phyloP scores from a whole-genome alignment of 2,113 vertebrate genomes.

The Chinchilla lanigera region DNA sequence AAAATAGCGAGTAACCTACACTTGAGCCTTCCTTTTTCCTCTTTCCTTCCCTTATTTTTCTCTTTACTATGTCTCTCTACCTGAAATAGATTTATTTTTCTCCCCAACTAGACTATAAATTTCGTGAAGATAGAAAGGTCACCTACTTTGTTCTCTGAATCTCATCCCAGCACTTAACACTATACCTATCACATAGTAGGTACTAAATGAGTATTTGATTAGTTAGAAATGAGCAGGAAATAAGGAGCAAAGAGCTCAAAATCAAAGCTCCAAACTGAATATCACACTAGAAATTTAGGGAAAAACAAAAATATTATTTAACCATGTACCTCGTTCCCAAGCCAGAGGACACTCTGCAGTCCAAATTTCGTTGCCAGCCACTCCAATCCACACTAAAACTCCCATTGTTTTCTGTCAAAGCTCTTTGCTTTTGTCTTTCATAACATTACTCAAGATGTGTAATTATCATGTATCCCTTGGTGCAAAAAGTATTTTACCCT shows the following conservation, averaged over 20 bases:
- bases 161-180: neutral
- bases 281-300: neutral
- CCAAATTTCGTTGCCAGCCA: neutral
- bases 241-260: neutral
- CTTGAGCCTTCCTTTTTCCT: neutral
- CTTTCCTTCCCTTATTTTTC: neutral
- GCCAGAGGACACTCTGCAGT: slow-evolving; percentile 1
- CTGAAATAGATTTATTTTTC: neutral
- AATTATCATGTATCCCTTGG: neutral
- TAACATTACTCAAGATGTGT: neutral
- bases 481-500: neutral
- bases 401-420: neutral
- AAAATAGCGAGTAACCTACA: neutral
- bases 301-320: neutral
- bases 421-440: neutral
- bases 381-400: slow-evolving; percentile 15
- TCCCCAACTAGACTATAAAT: neutral
- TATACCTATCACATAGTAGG: neutral
- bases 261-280: neutral
- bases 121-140: neutral
- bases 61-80: neutral
- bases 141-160: neutral
- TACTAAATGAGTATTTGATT: slow-evolving; percentile 13
- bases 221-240: slow-evolving; percentile 24
- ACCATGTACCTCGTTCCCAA: slow-evolving; percentile 1